Percentiles rank a stretch among this genome's conserved stretches.
Evolutionary conservation across 92 coral and sea anemone species (phyloP).

Genomic region (Bergia sp.): DNA sequence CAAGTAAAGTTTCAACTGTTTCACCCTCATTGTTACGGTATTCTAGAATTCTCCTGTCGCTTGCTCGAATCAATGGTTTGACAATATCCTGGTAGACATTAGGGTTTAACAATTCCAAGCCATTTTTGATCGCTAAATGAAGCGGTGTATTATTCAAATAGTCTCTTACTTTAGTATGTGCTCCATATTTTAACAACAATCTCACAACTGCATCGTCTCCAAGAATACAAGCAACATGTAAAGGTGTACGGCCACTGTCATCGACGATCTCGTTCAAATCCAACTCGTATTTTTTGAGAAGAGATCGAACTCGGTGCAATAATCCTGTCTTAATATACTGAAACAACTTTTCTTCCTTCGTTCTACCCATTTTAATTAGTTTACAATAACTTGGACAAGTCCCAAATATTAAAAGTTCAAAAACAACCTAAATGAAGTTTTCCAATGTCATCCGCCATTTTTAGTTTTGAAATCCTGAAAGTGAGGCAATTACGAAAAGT

Average conservation of each 20-base stretch:
- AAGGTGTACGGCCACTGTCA: conserved; percentile 63
- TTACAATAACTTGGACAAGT: not conserved
- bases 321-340: conserved; percentile 77
- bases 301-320: conserved; percentile 77
- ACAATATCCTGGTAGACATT: conserved; percentile 65
- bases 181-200: conserved; percentile 75
- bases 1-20: conserved; percentile 62
- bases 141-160: conserved; percentile 77
- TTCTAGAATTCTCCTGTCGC: conserved; percentile 51
- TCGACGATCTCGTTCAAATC: conserved; percentile 68
- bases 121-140: conserved; percentile 83
- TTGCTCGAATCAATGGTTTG: conserved; percentile 64
- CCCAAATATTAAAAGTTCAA: not conserved
- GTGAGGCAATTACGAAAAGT: conserved; percentile 30
- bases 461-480: conserved; percentile 9
- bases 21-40: conserved; percentile 61
- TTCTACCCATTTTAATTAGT: conserved; percentile 49
- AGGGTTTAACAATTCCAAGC: conserved; percentile 60
- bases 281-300: conserved; percentile 63
- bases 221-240: conserved; percentile 86
- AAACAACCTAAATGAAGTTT: not conserved
- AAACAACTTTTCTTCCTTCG: conserved; percentile 71
- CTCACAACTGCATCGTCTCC: conserved; percentile 82
- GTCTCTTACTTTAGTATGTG: conserved; percentile 67
- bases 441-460: conserved; percentile 8